Evolutionary conservation across 2,888 invertebrate species (phyloP).

Genomic region (Hydrotaea diabolus): DNA sequence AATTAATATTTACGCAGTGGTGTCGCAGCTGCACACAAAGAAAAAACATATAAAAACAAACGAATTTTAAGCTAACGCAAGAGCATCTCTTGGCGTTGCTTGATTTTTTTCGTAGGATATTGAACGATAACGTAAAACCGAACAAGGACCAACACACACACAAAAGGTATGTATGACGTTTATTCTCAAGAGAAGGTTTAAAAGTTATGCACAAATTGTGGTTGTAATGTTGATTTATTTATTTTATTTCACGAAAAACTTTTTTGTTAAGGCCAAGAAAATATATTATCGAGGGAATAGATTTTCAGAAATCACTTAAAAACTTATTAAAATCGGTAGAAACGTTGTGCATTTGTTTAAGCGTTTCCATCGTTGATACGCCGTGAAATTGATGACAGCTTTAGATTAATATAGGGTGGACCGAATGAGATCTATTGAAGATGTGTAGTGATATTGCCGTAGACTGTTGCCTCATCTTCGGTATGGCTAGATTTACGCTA

Average conservation of each 20-base stretch:
- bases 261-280: no score
- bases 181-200: background rate
- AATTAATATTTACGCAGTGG: conserved; percentile 53
- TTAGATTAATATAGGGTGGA: no score
- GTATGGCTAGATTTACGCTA: no score
- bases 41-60: background rate
- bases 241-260: background rate
- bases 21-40: conserved; percentile 46
- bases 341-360: no score
- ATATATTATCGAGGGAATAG: no score
- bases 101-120: background rate
- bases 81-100: background rate
- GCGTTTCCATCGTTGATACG: no score
- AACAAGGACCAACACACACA: background rate
- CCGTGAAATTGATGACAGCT: no score
- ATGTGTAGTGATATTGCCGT: no score
- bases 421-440: no score
- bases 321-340: no score
- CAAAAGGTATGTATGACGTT: conserved; percentile 14
- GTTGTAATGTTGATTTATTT: background rate
- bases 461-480: no score
- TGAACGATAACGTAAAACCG: background rate
- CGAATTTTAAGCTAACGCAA: background rate
- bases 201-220: background rate
- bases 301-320: no score